These are phyloP conservation scores for Therioaphis trifolii DNA, from an alignment of 2,888 invertebrate genomes.

Conservation along the genomic window DNA sequence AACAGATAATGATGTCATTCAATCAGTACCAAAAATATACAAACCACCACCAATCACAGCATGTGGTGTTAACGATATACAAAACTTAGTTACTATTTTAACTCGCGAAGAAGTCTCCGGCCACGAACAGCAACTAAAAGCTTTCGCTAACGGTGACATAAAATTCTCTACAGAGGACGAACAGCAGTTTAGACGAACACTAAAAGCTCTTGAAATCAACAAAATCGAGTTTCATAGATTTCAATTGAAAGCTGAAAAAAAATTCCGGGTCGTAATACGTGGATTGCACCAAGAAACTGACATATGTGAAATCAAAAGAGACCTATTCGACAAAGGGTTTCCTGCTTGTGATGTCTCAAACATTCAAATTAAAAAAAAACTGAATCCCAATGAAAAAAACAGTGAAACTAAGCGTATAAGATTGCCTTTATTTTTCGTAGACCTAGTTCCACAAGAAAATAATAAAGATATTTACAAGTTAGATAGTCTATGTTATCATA, in stretches of 20 bases:
- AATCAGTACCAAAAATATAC: neutral
- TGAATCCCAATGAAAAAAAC: neutral
- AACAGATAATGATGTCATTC: no score
- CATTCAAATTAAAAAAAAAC: constrained; percentile 7
- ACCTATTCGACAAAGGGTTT: neutral
- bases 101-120: neutral
- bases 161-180: neutral
- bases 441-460: neutral
- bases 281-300: neutral
- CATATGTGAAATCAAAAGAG: neutral
- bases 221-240: neutral
- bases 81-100: constrained; percentile 3
- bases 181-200: neutral
- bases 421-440: neutral
- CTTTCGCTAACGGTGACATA: no score
- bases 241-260: no score
- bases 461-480: constrained; percentile 18
- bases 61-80: constrained; percentile 13
- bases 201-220: neutral
- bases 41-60: constrained; percentile 24
- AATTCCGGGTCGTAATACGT: neutral
- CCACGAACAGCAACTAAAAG: neutral
- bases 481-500: constrained; percentile 16
- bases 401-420: neutral
- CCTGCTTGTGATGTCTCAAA: neutral